A percentile compares a stretch with the other conserved stretches of the same genome.
phyloP scores from a whole-genome alignment of 2,888 invertebrate species.

The Hesperia comma region DNA sequence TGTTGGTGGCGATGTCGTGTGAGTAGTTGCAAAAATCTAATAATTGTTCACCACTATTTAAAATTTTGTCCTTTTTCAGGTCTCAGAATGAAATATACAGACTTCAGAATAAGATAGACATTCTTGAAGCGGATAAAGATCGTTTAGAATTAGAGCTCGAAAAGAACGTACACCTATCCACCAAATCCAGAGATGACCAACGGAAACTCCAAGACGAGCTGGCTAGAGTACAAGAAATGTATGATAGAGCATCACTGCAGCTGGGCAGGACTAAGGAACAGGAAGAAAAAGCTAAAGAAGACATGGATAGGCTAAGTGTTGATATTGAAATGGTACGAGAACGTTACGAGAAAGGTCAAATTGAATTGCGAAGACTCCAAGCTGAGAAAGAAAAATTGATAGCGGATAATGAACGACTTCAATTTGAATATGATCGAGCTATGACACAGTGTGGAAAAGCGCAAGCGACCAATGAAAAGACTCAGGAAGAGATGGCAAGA shows the following conservation, averaged over 20 bases:
- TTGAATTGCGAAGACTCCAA: conserved; percentile 91
- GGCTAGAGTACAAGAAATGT: conserved; percentile 93
- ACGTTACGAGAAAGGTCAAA: conserved; percentile 93
- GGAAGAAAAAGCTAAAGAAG: conserved; percentile 95
- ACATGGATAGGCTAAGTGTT: conserved; percentile 89
- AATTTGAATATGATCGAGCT: conserved; percentile 93
- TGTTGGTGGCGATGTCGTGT: conserved; percentile 64
- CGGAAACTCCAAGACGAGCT: conserved; percentile 94
- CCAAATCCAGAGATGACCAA: conserved; percentile 93
- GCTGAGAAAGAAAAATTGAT: conserved; percentile 94
- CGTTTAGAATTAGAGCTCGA: conserved; percentile 93
- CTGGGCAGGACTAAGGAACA: conserved; percentile 93
- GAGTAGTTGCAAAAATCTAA: conserved; percentile 41
- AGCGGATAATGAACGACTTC: conserved; percentile 92
- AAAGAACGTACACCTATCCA: conserved; percentile 90
- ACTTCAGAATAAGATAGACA: conserved; percentile 94
- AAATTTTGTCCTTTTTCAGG: conserved; percentile 75
- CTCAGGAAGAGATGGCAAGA: conserved; percentile 94
- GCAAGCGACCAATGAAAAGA: conserved; percentile 93
- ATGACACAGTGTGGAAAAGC: conserved; percentile 94
- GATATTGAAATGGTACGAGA: conserved; percentile 95
- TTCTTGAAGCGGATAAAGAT: conserved; percentile 94
- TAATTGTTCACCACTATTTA: conserved; percentile 10
- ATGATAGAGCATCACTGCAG: conserved; percentile 93
- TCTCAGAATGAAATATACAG: conserved; percentile 95